Base-by-base conservation (phyloP, 2,113 vertebrate genomes). In the Sinosuthora webbiana region DNA sequence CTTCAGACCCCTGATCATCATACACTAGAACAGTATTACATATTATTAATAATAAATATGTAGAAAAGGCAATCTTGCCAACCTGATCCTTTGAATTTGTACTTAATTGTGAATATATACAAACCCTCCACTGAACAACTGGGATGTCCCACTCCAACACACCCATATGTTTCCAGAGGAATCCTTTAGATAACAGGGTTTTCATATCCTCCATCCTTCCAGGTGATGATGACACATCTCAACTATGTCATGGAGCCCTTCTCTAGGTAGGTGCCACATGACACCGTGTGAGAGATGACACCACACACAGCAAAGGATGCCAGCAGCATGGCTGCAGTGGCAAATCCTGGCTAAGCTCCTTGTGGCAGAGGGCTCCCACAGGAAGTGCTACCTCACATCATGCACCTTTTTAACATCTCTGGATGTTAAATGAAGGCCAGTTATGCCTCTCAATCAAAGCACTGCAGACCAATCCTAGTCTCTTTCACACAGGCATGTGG, bases 201-300 rank as follows among this genome's bases (percentile, higher is more conserved):
- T 30, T 18, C 47, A 27, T 14, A 10, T 2, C 14, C 13, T 44
- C 28, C 49, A 35, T 16, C 41, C 49, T 80, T 83, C 49, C 45
- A 73, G 31, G 31, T 50, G 39, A 62, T 7, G 19, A 73, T 37
- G 42, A 37, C 39, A 67, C 55, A 37, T 6, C 41, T 52, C 23
- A 30, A 5, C 1, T 17, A 50, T 3, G 4, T 18, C 33, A 42
- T 7, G 25, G 5, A 57, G 27, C 23, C 28, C 33, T 50, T 68
- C 50, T 39, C 8, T 35, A 63, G 39, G 27, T 0, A 60, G 45
- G 21, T 7, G 13, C 17, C 31, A 31, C 13, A 7, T 7, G 16
- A 56, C 3, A 5, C 33, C 78, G 59, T 2, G 9, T 0, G 0
- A 53, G 31, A 55, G 35, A 73, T 14, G 33, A 60, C 15, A n/a